Percentiles rank a stretch among this genome's conserved stretches.
phyloP scores from a whole-genome alignment of 2,888 invertebrate species.

The Proisotoma minuta region DNA sequence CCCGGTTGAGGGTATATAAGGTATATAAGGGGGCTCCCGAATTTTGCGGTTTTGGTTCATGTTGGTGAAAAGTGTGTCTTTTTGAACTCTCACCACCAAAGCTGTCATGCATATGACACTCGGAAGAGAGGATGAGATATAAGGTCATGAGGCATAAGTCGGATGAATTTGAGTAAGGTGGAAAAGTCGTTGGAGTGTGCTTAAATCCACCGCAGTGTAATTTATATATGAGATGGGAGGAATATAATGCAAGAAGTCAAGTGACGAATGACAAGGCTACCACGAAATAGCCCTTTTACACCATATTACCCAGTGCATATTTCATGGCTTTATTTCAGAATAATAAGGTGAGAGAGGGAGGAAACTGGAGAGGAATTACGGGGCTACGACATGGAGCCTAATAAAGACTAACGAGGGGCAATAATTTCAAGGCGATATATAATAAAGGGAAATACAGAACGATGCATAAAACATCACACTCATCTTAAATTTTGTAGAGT shows the following conservation, averaged over 20 bases:
- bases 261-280: too few relatives aligned
- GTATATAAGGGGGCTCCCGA: too few relatives aligned
- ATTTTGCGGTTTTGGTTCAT: neutral
- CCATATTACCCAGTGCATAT: too few relatives aligned
- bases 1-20: too few relatives aligned
- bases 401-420: neutral
- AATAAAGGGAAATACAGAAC: conserved; percentile 2
- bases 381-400: too few relatives aligned
- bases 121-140: neutral
- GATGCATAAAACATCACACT: neutral
- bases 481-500: neutral
- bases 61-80: conserved; percentile 5
- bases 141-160: too few relatives aligned
- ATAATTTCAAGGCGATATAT: conserved; percentile 1
- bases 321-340: neutral
- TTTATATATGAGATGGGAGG: too few relatives aligned
- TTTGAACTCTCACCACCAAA: conserved; percentile 2
- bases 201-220: too few relatives aligned
- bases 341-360: neutral
- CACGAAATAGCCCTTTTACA: too few relatives aligned
- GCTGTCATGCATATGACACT: neutral
- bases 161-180: too few relatives aligned
- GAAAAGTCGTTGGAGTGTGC: too few relatives aligned
- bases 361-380: neutral
- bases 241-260: too few relatives aligned